Conservation (phyloP, 2,797 vertebrate genomes). For the Coilia nasus region DNA sequence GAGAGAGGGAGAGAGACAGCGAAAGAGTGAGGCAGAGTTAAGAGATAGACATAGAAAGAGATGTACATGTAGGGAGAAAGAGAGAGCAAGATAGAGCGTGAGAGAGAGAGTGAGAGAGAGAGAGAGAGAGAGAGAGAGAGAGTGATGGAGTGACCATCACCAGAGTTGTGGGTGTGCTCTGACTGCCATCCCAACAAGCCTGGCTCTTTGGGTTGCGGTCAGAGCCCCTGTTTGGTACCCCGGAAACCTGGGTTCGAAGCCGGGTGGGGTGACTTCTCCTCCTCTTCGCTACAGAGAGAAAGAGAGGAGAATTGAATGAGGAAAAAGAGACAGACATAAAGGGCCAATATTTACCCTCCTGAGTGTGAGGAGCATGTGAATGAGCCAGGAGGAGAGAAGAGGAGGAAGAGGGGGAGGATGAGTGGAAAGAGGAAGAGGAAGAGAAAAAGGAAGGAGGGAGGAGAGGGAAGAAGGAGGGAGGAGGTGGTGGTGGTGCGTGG, state of each 20-base stretch:
- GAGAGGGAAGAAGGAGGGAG: not conserved
- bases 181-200: no score
- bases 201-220: no score
- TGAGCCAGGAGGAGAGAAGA: conserved; percentile 39
- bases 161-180: no score
- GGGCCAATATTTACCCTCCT: conserved; percentile 31
- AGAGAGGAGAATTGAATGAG: not conserved
- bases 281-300: no score
- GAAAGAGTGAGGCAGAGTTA: no score
- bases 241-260: no score
- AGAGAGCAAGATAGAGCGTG: no score
- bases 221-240: no score
- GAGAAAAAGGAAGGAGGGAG: conserved; percentile 15
- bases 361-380: conserved; percentile 41
- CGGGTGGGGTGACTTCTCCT: no score
- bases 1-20: no score
- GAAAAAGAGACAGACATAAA: conserved; percentile 28
- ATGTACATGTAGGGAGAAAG: no score
- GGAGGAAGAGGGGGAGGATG: not conserved
- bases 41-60: not conserved
- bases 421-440: not conserved
- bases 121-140: not conserved
- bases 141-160: no score
- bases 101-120: not conserved
- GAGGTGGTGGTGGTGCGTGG: not conserved